Percentiles rank a stretch among this genome's conserved stretches.
Evolutionary conservation across 64 coral and sea anemone species (phyloP).

Genomic region (Pocillopora verrucosa): DNA sequence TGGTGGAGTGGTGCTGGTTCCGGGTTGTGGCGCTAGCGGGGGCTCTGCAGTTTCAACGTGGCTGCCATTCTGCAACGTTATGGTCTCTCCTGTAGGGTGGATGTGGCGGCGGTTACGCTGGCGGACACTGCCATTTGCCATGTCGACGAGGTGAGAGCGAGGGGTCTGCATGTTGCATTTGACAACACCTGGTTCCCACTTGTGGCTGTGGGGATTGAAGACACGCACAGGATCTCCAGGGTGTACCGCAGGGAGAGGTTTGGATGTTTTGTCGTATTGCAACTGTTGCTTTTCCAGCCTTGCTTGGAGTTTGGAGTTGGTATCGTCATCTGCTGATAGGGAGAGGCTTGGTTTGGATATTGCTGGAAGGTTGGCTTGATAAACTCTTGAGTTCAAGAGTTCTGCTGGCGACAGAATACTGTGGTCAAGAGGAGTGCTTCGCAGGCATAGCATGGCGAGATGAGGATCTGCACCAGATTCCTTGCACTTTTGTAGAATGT

Average conservation of each 20-base stretch:
- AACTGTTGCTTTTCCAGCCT: slow-evolving; percentile 44
- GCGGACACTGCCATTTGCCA: no score
- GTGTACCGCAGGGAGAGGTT: slow-evolving; percentile 2
- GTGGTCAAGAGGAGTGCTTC: slow-evolving; percentile 52
- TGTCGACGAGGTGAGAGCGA: slow-evolving; percentile 31
- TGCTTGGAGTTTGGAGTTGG: slow-evolving; percentile 31
- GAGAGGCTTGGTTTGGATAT: slow-evolving; percentile 22
- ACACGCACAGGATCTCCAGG: slow-evolving; percentile 34
- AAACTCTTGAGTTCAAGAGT: slow-evolving; percentile 50
- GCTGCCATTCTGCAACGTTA: no score
- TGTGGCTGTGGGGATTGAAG: slow-evolving; percentile 34
- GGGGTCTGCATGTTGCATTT: slow-evolving; percentile 15
- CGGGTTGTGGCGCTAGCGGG: no score
- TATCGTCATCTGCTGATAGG: background rate
- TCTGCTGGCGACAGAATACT: slow-evolving; percentile 39
- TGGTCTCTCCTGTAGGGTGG: no score
- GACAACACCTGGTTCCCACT: slow-evolving; percentile 54
- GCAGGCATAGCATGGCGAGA: slow-evolving; percentile 51
- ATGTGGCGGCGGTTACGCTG: no score
- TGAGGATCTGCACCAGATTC: slow-evolving; percentile 63
- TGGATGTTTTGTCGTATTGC: slow-evolving; percentile 46
- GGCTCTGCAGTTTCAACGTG: no score
- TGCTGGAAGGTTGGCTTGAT: slow-evolving; percentile 57
- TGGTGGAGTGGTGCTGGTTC: no score
- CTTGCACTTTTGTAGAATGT: slow-evolving; percentile 48